Percentiles rank a stretch among this genome's conserved stretches.
Evolutionary conservation across 2,888 invertebrate species (phyloP).

Genomic region (Sussaba pulchella): DNA sequence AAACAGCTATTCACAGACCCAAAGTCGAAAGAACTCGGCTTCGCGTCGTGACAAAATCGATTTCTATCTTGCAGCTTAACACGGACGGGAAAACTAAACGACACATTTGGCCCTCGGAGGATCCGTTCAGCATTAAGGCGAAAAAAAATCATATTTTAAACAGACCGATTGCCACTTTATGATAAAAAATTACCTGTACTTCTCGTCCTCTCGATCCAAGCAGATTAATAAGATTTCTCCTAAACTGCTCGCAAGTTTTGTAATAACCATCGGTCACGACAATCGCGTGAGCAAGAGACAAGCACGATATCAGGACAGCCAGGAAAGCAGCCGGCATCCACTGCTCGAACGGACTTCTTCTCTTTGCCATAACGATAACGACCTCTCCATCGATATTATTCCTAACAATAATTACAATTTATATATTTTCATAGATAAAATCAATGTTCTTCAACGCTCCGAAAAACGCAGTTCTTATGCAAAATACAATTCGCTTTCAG

Average conservation of each 20-base stretch:
- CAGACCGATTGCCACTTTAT: too few relatives aligned
- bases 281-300: constrained; percentile 89
- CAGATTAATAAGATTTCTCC: constrained; percentile 87
- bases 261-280: constrained; percentile 91
- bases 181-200: constrained; percentile 67
- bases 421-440: neutral
- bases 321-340: constrained; percentile 90
- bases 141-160: too few relatives aligned
- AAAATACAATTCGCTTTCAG: too few relatives aligned
- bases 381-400: constrained; percentile 71
- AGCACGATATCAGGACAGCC: constrained; percentile 87
- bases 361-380: constrained; percentile 74
- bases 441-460: too few relatives aligned
- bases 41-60: too few relatives aligned
- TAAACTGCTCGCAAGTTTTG: constrained; percentile 91
- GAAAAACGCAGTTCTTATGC: too few relatives aligned
- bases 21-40: too few relatives aligned
- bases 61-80: too few relatives aligned
- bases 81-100: too few relatives aligned
- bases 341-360: constrained; percentile 76
- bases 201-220: constrained; percentile 77
- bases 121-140: too few relatives aligned
- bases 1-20: too few relatives aligned
- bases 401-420: constrained; percentile 58
- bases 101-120: too few relatives aligned